Conservation (phyloP, 2,888 invertebrate species). For the Romanomermis culicivorax region DNA sequence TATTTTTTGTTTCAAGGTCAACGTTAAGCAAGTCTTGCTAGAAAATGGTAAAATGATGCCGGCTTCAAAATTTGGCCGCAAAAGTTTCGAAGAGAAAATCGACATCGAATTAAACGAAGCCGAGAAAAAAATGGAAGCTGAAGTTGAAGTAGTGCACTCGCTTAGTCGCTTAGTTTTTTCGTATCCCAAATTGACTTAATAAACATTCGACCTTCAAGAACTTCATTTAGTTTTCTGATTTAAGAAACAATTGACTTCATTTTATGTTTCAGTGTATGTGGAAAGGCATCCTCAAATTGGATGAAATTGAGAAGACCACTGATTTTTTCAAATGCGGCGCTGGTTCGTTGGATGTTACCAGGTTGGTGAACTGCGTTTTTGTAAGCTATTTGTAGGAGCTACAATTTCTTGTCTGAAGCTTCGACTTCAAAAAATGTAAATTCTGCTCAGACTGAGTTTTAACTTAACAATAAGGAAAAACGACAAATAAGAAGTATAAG, state of each 20-base stretch:
- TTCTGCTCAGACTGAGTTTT: too few species aligned
- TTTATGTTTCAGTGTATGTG: constrained; percentile 55
- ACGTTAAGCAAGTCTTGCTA: constrained; percentile 51
- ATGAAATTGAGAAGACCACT: constrained; percentile 45
- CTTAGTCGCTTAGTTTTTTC: too few species aligned
- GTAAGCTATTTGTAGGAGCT: not conserved
- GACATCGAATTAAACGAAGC: constrained; percentile 47
- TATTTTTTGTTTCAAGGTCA: constrained; percentile 43
- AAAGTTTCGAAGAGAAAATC: constrained; percentile 37
- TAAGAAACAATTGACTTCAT: too few species aligned
- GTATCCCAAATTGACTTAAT: not conserved
- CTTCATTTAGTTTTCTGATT: too few species aligned
- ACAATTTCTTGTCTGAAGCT: not conserved
- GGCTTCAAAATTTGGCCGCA: constrained; percentile 44
- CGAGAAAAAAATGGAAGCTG: constrained; percentile 47
- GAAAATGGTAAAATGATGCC: constrained; percentile 49
- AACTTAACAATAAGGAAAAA: too few species aligned
- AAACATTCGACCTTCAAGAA: too few species aligned
- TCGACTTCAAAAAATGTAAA: not conserved
- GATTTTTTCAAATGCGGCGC: constrained; percentile 86
- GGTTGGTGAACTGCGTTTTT: constrained; percentile 31
- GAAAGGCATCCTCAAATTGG: constrained; percentile 57
- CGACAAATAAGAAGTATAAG: too few species aligned
- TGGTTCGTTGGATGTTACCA: constrained; percentile 91
- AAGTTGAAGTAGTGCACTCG: constrained; percentile 28